A percentile compares a stretch with the other conserved stretches of the same genome.
Evolutionary conservation across 2,797 vertebrate genomes (phyloP).

Genomic region (Numenius phaeopus): DNA sequence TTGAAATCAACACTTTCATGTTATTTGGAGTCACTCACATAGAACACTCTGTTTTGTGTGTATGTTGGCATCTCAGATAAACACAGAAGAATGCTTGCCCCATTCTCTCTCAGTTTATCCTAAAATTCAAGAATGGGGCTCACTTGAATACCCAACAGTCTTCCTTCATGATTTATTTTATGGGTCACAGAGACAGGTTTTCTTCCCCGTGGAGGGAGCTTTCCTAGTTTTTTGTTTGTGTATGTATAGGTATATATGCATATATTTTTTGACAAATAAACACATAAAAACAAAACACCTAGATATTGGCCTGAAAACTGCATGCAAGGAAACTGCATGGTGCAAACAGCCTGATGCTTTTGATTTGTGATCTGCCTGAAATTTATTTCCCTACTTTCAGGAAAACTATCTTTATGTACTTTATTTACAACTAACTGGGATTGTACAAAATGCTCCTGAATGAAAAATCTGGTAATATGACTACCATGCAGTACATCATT

Average conservation of each 20-base stretch:
- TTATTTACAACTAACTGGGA: not conserved
- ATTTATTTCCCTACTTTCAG: not conserved
- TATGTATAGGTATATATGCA: rapidly evolving
- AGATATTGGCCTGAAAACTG: not conserved
- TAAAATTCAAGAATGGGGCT: not conserved
- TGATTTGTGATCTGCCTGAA: not conserved
- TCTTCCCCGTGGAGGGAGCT: not conserved
- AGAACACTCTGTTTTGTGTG: not conserved
- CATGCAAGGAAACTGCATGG: not conserved
- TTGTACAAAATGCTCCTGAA: not conserved
- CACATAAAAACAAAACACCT: not conserved
- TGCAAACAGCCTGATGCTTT: not conserved
- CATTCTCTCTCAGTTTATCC: not conserved
- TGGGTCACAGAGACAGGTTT: not conserved
- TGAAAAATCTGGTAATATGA: not conserved
- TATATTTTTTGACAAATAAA: not conserved
- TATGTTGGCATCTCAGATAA: not conserved
- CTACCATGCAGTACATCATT: not conserved
- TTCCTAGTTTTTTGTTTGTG: not conserved
- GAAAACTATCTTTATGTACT: not conserved
- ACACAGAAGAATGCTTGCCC: not conserved
- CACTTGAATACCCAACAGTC: not conserved
- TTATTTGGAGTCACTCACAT: not conserved
- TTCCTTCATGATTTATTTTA: not conserved
- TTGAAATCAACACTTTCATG: not conserved